These are phyloP conservation scores for Chrysomela aeneicollis DNA, from an alignment of 2,888 invertebrate species.

Conservation along the genomic window DNA sequence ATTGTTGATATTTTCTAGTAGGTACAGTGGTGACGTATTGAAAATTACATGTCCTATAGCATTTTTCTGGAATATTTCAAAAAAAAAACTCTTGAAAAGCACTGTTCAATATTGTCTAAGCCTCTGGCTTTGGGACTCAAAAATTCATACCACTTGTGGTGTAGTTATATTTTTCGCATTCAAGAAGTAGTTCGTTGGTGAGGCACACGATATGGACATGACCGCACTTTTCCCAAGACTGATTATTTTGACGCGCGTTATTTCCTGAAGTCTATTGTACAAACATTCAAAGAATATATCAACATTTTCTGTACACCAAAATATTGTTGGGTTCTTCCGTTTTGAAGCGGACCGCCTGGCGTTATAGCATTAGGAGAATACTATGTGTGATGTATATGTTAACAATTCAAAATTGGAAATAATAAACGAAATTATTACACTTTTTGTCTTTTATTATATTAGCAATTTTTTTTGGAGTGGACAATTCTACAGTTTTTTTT, in stretches of 20 bases:
- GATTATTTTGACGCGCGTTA: neutral
- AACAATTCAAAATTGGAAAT: constrained; percentile 62
- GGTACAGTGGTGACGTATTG: too few species aligned
- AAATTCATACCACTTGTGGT: too few species aligned
- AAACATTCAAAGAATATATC: constrained; percentile 50
- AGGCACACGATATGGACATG: neutral
- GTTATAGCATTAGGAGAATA: constrained; percentile 55
- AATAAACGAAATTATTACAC: constrained; percentile 61
- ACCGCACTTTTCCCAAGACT: constrained; percentile 1
- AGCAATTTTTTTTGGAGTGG: constrained; percentile 16
- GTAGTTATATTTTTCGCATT: too few species aligned
- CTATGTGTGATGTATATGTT: constrained; percentile 64
- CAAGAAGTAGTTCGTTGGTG: neutral
- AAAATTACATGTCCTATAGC: too few species aligned
- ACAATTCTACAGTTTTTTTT: too few species aligned
- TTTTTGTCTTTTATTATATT: constrained; percentile 53
- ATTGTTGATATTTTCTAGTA: too few species aligned
- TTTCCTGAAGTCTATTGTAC: constrained; percentile 20
- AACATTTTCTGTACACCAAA: constrained; percentile 60
- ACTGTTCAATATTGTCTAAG: too few species aligned
- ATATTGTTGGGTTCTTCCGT: constrained; percentile 45
- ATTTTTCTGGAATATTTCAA: too few species aligned
- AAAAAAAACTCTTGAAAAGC: too few species aligned
- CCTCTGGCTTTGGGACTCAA: too few species aligned
- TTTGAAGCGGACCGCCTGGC: constrained; percentile 31